A percentile compares a stretch with the other conserved stretches of the same genome.
Evolutionary conservation across 37 sponge, comb jelly and placozoan species (phyloP).

Genomic region (Bolinopsis microptera): DNA sequence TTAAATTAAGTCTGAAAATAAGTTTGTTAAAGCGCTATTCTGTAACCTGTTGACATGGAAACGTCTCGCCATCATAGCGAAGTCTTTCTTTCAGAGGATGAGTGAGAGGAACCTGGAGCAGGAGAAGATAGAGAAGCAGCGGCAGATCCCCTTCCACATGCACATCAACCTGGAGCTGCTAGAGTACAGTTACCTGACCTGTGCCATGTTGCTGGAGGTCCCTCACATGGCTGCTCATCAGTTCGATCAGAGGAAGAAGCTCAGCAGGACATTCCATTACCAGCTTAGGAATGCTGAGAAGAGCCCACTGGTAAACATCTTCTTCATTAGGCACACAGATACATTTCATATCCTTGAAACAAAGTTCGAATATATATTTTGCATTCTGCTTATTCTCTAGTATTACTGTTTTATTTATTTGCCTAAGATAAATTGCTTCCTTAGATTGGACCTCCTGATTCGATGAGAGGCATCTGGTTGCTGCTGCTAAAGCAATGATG

Average conservation of each 20-base stretch:
- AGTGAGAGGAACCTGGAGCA: conserved; percentile 87
- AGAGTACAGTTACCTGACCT: conserved; percentile 97
- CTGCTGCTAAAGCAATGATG: conserved; percentile 95
- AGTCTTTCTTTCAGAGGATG: conserved; percentile 64
- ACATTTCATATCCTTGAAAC: no score
- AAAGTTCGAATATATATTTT: no score
- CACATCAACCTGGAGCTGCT: conserved; percentile 99
- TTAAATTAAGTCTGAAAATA: no score
- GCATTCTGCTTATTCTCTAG: no score
- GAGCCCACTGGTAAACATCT: conserved; percentile 80
- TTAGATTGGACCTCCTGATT: conserved; percentile 89
- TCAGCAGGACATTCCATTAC: conserved; percentile 90
- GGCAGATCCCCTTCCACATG: conserved; percentile 95
- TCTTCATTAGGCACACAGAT: no score
- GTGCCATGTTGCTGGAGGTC: conserved; percentile 96
- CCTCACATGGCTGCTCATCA: conserved; percentile 90
- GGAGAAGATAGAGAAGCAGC: conserved; percentile 84
- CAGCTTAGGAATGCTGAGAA: conserved; percentile 87
- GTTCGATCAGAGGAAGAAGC: conserved; percentile 74
- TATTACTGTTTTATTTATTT: no score
- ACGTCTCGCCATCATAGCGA: no score
- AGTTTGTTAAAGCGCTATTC: no score
- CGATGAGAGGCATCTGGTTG: conserved; percentile 97
- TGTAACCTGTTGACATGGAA: no score
- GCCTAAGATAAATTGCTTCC: neutral